Evolutionary conservation across 2,797 vertebrate genomes (phyloP), one percentile per base, ranked within the genome.

Genomic region (Gastrophryne carolinensis): DNA sequence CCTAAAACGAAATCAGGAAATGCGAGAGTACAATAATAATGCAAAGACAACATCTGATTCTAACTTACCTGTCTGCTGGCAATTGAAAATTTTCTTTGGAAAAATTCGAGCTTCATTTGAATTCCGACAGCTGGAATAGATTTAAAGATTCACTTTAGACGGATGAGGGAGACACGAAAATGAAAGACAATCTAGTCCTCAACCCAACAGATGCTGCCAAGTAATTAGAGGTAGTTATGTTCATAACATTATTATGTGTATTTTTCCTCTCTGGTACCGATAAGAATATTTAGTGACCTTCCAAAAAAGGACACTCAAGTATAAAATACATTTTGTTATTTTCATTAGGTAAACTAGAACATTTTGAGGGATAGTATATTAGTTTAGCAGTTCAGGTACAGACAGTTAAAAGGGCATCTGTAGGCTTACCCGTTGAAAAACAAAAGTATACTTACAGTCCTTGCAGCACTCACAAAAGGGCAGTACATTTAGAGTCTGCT

Each of bases 21-120:
- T 7, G 39, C 17, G 0, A 29, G 23, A 67, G n/a, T 61, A 41
- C 41, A 72, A 52, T 35, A 44, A 24, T 24, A 37, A 12, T 41
- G 7, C 10, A 30, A 58, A 13, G 67, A n/a, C 24, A 57, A 63
- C 11, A 61, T 26, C n/a, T n/a, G 41, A 68, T 79, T 73, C 19
- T 75, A 82, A 57, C 79, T 80, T 89, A 99, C 97, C 96, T 99
- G 97, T 95, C 96, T 89, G 88, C 97, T 98, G 78, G 97, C 97
- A 17, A 97, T 99, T 95, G 97, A 99, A 83, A 99, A 99, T 84
- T 99, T 99, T 85, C 93, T 91, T 86, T 98, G 97, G 88, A 99
- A 99, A 86, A 98, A 99, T 79, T 98, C 97, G 76, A 99, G 90
- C 84, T 99, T 99, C 96, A 99, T 98, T 89, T 99, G 97, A 84